Evolutionary conservation across 2,888 invertebrate genomes (phyloP).

Genomic region (Cotesia congregata): DNA sequence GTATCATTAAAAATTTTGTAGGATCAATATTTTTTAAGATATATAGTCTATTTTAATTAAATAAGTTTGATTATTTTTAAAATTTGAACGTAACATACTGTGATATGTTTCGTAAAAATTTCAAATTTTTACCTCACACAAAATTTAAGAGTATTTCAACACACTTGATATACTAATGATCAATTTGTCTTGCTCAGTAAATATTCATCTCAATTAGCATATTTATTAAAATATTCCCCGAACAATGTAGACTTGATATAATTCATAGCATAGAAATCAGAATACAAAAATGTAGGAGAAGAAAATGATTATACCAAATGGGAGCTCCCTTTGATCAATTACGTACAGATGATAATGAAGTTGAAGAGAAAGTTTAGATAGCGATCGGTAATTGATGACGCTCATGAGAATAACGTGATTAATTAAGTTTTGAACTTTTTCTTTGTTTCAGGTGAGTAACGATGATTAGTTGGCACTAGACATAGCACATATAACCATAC

Average conservation of each 20-base stretch:
- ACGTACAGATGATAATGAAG: background rate
- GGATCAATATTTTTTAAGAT: too few species aligned
- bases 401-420: slow-evolving; percentile 12
- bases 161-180: background rate
- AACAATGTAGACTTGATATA: background rate
- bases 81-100: too few species aligned
- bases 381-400: slow-evolving; percentile 5
- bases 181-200: background rate
- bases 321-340: slow-evolving; percentile 13
- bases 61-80: too few species aligned
- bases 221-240: background rate
- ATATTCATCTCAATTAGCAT: background rate
- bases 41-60: too few species aligned
- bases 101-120: too few species aligned
- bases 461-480: slow-evolving; percentile 23
- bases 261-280: background rate
- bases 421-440: slow-evolving; percentile 15
- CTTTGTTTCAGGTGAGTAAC: slow-evolving; percentile 40
- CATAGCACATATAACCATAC: too few species aligned
- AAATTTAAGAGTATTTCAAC: too few species aligned
- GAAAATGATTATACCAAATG: background rate
- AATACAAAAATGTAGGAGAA: background rate
- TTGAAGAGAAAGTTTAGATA: slow-evolving; percentile 2
- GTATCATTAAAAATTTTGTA: too few species aligned
- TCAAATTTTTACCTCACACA: too few species aligned